Evolutionary conservation across 2,888 invertebrate species (phyloP), one percentile per base, ranked within the genome.

Genomic region (Lepidochrysops patricia): DNA sequence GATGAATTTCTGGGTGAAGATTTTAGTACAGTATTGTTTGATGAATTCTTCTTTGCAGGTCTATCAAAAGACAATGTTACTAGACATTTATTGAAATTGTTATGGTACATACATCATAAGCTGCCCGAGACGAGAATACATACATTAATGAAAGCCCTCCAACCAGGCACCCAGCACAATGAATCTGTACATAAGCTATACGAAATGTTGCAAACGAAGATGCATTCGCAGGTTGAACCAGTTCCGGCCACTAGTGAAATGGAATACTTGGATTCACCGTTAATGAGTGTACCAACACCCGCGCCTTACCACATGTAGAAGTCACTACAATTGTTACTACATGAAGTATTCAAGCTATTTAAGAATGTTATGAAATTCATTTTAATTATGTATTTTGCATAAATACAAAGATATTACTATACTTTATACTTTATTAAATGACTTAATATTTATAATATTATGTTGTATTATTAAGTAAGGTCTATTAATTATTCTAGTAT

Each of bases 1-100:
- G 98, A 98, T 67, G 98, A 98, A 80, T 98, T 98, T 75, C 91
- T 95, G 67, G 95, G 96, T 0, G 97, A 98, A 83, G 97, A 98
- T 69, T 98, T 98, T 77, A 98, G 97, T 81, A 97, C 97, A 2
- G 96, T 96, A 1, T 92, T 98, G 49, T 98, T 98, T 85, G 98
- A 98, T 81, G 97, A 98, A 79, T 98, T 98, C 80, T 95, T 98
- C 73, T 94, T 97, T 80, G 97, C 97, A 61, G 96, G 96, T 0
- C 88, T 98, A 15, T 93, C 94, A 1, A 92, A 95, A 64, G 98
- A 98, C 73, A 98, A 97, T 89, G 97, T 98, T 0, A 95, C 96
- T 2, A 91, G 97, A 57, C 98, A 98, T 88, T 90, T 98, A 74
- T 82, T 98, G 54, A 96, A 98, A 76, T 88, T 98, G 57, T 82